Evolutionary conservation across 2,113 vertebrate genomes (phyloP).

Genomic region (Austrofundulus limnaeus): DNA sequence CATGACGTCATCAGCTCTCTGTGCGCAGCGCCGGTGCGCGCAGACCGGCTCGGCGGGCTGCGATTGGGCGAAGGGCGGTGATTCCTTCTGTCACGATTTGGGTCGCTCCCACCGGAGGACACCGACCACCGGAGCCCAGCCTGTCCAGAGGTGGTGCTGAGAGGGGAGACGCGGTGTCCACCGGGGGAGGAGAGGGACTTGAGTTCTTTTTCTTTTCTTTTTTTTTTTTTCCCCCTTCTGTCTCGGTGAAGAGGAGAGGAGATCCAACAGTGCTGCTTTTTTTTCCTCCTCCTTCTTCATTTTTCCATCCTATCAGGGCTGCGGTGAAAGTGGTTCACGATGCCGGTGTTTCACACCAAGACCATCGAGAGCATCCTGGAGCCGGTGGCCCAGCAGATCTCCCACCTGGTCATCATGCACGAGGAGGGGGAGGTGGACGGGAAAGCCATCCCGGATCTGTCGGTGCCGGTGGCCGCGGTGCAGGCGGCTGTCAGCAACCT

Average conservation of each 20-base stretch:
- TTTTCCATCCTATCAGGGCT: conserved; percentile 59
- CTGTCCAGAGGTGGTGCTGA: conserved; percentile 41
- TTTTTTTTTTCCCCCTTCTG: too few relatives aligned
- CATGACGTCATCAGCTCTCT: conserved; percentile 76
- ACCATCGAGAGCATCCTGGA: conserved; percentile 99
- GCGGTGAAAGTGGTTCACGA: conserved; percentile 78
- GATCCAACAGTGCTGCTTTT: conserved; percentile 44
- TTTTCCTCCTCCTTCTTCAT: conserved; percentile 34
- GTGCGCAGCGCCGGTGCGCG: conserved; percentile 59
- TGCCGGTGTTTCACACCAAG: conserved; percentile 99
- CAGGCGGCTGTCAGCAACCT: conserved; percentile 99
- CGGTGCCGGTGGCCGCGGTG: conserved; percentile 92
- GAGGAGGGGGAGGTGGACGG: conserved; percentile 99
- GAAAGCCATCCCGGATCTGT: conserved; percentile 98
- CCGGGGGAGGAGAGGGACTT: conserved; percentile 43
- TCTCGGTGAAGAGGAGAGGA: conserved; percentile 38
- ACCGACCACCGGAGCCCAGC: conserved; percentile 57
- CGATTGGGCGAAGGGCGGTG: conserved; percentile 76
- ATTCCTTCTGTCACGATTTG: conserved; percentile 74
- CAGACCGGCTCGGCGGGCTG: conserved; percentile 58
- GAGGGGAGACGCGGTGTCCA: conserved; percentile 45
- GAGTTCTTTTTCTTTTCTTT: conserved; percentile 55
- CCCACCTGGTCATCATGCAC: conserved; percentile 99
- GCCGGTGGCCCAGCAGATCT: conserved; percentile 99
- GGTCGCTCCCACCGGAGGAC: conserved; percentile 68